Percentiles rank a stretch among this genome's conserved stretches.
Evolutionary conservation across 2,113 vertebrate species (phyloP).

Genomic region (Strigops habroptila): DNA sequence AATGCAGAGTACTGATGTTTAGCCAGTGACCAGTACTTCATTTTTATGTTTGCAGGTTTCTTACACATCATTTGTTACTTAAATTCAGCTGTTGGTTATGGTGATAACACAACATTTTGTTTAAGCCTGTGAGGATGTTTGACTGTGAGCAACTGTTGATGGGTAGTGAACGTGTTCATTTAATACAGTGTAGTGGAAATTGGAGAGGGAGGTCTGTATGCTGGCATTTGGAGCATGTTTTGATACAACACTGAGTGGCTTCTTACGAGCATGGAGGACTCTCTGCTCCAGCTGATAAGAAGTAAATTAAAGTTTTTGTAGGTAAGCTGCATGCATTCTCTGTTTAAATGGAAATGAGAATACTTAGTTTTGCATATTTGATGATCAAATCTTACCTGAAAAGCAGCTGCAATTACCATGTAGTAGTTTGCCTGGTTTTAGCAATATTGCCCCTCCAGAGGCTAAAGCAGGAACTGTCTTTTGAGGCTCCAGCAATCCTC

Average conservation of each 20-base stretch:
- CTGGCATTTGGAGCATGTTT: not conserved
- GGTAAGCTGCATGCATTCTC: not conserved
- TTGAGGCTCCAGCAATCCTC: not conserved
- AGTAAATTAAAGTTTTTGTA: not conserved
- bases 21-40: not conserved
- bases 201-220: not conserved
- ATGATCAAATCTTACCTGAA: not conserved
- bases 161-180: not conserved
- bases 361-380: fast-evolving
- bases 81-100: not conserved
- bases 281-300: not conserved
- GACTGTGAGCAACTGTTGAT: not conserved
- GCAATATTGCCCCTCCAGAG: not conserved
- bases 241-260: not conserved
- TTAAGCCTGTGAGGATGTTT: not conserved
- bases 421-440: not conserved
- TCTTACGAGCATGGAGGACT: not conserved
- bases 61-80: fast-evolving
- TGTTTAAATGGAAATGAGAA: not conserved
- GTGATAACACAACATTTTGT: not conserved
- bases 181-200: not conserved
- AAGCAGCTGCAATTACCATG: not conserved
- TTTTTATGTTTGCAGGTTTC: not conserved
- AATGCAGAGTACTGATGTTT: not conserved
- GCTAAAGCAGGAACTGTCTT: not conserved